Evolutionary conservation across 1,140 invertebrate species (phyloP).

Genomic region (Chironomus striatipennis): DNA sequence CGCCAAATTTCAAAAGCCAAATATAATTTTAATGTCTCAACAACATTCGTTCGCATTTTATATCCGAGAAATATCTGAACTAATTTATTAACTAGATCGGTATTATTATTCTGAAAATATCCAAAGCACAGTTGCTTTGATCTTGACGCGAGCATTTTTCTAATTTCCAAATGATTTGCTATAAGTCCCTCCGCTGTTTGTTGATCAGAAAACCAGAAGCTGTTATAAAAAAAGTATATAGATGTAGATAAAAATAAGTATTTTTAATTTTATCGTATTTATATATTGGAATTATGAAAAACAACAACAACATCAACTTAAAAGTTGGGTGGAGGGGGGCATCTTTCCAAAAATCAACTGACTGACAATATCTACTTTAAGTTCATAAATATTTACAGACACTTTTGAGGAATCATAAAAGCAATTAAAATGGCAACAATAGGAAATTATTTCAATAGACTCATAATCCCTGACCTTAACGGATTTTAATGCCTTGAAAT

Average conservation of each 20-base stretch:
- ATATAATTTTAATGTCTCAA: background rate
- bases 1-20: background rate
- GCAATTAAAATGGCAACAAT: no score
- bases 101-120: background rate
- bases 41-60: background rate
- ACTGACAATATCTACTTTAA: no score
- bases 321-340: no score
- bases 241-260: background rate
- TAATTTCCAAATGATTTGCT: background rate
- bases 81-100: background rate
- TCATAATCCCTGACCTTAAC: no score
- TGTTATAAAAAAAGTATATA: background rate
- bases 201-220: constrained; percentile 9
- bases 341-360: no score
- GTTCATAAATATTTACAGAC: no score
- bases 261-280: background rate
- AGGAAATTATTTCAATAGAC: no score
- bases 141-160: background rate
- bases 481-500: no score
- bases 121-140: background rate
- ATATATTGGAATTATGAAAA: constrained; percentile 2
- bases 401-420: no score
- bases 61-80: background rate
- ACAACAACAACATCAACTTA: background rate
- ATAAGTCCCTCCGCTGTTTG: background rate